Conservation (phyloP, 2,797 vertebrate genomes). For the Platyrinchus mystaceus region DNA sequence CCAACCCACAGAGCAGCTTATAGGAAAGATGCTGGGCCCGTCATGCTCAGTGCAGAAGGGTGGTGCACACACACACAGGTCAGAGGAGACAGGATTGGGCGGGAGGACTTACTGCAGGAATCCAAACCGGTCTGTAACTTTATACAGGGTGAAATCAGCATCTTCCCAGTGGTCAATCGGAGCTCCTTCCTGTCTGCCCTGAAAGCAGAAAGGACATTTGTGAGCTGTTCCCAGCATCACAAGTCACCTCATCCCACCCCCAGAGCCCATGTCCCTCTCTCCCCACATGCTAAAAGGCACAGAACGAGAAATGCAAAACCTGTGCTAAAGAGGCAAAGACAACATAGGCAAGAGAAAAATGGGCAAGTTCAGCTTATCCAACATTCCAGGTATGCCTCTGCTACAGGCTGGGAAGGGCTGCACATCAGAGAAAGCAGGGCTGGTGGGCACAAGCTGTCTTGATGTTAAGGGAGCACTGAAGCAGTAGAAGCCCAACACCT, state of each 20-base stretch:
- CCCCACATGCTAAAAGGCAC: neutral
- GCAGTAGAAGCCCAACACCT: neutral
- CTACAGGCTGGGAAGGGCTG: neutral
- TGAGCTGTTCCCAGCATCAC: neutral
- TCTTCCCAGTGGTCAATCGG: slow-evolving; percentile 90
- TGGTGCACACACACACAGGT: accelerated
- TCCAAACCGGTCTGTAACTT: slow-evolving; percentile 89
- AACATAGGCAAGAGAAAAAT: neutral
- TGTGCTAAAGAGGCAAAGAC: neutral
- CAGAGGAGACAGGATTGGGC: neutral
- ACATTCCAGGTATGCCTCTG: neutral
- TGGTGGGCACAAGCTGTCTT: neutral
- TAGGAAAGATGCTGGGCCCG: neutral
- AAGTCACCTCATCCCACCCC: neutral
- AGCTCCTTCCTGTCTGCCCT: slow-evolving; percentile 87
- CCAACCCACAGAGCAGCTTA: neutral
- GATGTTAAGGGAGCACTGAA: neutral
- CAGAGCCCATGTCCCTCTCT: neutral
- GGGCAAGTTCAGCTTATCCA: neutral
- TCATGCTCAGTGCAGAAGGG: neutral
- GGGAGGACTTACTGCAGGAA: slow-evolving; percentile 87
- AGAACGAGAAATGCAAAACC: neutral
- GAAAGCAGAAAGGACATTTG: slow-evolving; percentile 14
- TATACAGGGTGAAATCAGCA: slow-evolving; percentile 85
- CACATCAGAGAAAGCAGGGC: neutral